Conservation (phyloP, 2,113 vertebrate species). For the Thamnophis sirtalis region DNA sequence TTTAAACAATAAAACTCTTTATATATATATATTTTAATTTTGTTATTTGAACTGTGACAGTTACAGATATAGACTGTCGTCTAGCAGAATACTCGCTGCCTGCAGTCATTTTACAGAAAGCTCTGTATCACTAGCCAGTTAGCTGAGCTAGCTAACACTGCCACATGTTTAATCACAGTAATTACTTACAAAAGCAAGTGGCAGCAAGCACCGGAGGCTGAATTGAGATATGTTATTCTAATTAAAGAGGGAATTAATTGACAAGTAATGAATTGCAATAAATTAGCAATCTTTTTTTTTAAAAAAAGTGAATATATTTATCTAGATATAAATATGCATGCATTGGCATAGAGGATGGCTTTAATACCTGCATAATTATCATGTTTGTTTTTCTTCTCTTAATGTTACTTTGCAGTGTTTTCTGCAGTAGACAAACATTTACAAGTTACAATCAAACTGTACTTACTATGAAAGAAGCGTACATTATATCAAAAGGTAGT, state of each 20-base stretch:
- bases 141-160: conserved; percentile 65
- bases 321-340: conserved; percentile 1
- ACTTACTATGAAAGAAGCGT: not conserved
- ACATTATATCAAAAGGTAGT: not conserved
- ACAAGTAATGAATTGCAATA: conserved; percentile 56
- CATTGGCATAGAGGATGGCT: not conserved
- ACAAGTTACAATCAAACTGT: not conserved
- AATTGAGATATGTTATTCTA: conserved; percentile 54
- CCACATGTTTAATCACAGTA: conserved; percentile 75
- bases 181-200: conserved; percentile 73
- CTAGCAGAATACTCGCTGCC: conserved; percentile 51
- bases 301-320: conserved; percentile 16
- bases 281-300: conserved; percentile 35
- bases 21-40: conserved; percentile 57
- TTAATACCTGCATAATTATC: not conserved
- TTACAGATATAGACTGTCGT: conserved; percentile 32
- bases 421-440: not conserved
- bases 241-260: conserved; percentile 65
- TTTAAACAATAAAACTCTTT: conserved; percentile 58
- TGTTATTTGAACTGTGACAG: conserved; percentile 57
- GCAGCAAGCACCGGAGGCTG: conserved; percentile 59
- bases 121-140: conserved; percentile 63
- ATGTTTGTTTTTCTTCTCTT: not conserved
- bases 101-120: conserved; percentile 69
- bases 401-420: not conserved